phyloP scores from a whole-genome alignment of 2,888 invertebrate species.

The Ecliptopera silaceata region DNA sequence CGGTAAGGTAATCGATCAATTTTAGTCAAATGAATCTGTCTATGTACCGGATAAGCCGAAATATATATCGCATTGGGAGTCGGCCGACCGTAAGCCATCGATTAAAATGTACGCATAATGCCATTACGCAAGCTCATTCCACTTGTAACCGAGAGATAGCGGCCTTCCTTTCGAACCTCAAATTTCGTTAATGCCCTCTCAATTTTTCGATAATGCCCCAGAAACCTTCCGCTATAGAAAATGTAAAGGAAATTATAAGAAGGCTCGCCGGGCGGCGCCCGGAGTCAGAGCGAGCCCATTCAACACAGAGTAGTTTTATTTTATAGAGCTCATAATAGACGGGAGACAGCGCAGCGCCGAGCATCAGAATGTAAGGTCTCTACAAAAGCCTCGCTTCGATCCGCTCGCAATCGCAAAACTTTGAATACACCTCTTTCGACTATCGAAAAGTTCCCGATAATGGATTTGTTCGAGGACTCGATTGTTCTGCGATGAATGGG shows the following conservation, averaged over 20 bases:
- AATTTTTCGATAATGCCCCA: slow-evolving; percentile 57
- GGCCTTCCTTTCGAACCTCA: slow-evolving; percentile 46
- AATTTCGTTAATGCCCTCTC: slow-evolving; percentile 57
- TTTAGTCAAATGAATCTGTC: slow-evolving; percentile 51
- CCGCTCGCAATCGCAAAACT: slow-evolving; percentile 70
- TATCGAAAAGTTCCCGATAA: slow-evolving; percentile 81
- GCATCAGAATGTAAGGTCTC: slow-evolving; percentile 53
- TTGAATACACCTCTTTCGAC: slow-evolving; percentile 79
- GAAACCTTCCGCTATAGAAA: slow-evolving; percentile 51
- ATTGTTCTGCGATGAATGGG: slow-evolving; percentile 82
- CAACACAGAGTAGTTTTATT: slow-evolving; percentile 44
- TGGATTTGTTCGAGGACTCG: slow-evolving; percentile 79
- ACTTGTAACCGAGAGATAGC: slow-evolving; percentile 55
- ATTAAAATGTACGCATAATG: slow-evolving; percentile 72
- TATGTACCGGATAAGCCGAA: slow-evolving; percentile 51
- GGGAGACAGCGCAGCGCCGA: slow-evolving; percentile 47
- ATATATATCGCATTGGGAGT: slow-evolving; percentile 54
- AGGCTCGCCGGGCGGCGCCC: slow-evolving; percentile 27
- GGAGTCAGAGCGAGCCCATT: slow-evolving; percentile 33
- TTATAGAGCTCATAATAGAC: slow-evolving; percentile 45
- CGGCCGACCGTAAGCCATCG: slow-evolving; percentile 64
- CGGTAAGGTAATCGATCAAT: slow-evolving; percentile 56
- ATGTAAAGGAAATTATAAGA: slow-evolving; percentile 55
- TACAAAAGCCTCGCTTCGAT: slow-evolving; percentile 59
- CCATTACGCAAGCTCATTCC: slow-evolving; percentile 60